Conservation (phyloP, 92 coral and sea anemone species). For the Phenganax marumi region DNA sequence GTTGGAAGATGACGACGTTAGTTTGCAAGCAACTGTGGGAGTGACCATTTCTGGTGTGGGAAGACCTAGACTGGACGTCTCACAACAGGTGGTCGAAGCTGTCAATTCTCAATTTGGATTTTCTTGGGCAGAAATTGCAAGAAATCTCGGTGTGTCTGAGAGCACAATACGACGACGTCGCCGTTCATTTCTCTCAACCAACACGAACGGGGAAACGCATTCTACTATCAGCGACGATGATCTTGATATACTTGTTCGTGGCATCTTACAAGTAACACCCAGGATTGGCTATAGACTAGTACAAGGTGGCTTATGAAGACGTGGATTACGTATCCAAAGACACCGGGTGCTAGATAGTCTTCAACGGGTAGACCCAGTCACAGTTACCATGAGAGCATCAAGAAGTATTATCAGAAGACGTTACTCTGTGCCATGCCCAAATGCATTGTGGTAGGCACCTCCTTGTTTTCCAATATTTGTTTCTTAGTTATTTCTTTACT, state of each 20-base stretch:
- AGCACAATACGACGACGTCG: slow-evolving; percentile 15
- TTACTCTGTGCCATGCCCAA: slow-evolving; percentile 45
- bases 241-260: slow-evolving; percentile 7
- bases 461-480: slow-evolving; percentile 20
- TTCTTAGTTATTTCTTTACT: not conserved
- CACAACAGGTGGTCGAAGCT: slow-evolving; percentile 10
- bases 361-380: slow-evolving; percentile 46
- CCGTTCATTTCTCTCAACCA: not conserved
- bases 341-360: slow-evolving; percentile 23
- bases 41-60: not conserved
- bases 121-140: slow-evolving; percentile 23
- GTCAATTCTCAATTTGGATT: slow-evolving; percentile 6
- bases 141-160: slow-evolving; percentile 16
- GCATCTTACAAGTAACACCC: slow-evolving; percentile 20
- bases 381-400: slow-evolving; percentile 31
- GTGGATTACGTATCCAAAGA: slow-evolving; percentile 20
- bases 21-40: not conserved
- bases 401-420: slow-evolving; percentile 29
- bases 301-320: slow-evolving; percentile 19
- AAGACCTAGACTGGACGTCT: slow-evolving; percentile 22
- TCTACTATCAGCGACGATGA: not conserved
- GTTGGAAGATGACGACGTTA: slow-evolving; percentile 7
- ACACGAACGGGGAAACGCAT: not conserved
- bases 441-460: slow-evolving; percentile 46
- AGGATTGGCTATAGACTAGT: slow-evolving; percentile 21